These are phyloP conservation scores for Microplitis deprimator DNA, from an alignment of 2,888 invertebrate species.

Conservation along the genomic window DNA sequence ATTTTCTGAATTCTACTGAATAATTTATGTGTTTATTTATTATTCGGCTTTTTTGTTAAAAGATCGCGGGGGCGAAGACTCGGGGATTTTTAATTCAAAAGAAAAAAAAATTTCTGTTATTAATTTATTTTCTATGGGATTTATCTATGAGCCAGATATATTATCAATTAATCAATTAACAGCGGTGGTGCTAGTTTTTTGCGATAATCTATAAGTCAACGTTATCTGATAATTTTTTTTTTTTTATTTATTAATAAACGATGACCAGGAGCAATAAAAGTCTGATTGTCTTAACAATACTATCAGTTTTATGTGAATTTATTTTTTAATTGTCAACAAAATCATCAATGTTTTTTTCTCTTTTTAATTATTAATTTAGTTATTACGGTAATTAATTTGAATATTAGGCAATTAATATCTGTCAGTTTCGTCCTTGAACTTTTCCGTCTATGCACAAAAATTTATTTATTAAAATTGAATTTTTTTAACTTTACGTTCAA, in stretches of 20 bases:
- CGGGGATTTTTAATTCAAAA: background rate
- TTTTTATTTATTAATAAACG: slow-evolving; percentile 14
- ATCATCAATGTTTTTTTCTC: slow-evolving; percentile 27
- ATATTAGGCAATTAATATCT: background rate
- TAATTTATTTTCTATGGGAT: background rate
- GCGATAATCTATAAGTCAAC: background rate
- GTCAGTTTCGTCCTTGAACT: background rate
- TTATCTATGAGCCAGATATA: background rate
- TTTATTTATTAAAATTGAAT: background rate
- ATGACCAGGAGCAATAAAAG: slow-evolving; percentile 63
- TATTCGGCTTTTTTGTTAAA: background rate
- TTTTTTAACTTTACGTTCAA: background rate
- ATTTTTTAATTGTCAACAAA: slow-evolving; percentile 21
- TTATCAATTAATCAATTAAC: background rate
- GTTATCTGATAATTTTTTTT: background rate
- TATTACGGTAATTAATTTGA: slow-evolving; percentile 30
- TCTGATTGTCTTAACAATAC: slow-evolving; percentile 71
- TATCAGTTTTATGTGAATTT: slow-evolving; percentile 60
- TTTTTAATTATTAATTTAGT: slow-evolving; percentile 47
- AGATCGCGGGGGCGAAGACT: slow-evolving; percentile 1
- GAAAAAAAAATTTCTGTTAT: slow-evolving; percentile 2
- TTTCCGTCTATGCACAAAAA: background rate
- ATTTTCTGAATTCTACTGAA: slow-evolving; percentile 5
- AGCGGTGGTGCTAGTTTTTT: background rate
- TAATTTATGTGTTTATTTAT: slow-evolving; percentile 9